Base-by-base conservation (phyloP, 2,797 vertebrate species). In the Parauchenoglanis ngamensis region DNA sequence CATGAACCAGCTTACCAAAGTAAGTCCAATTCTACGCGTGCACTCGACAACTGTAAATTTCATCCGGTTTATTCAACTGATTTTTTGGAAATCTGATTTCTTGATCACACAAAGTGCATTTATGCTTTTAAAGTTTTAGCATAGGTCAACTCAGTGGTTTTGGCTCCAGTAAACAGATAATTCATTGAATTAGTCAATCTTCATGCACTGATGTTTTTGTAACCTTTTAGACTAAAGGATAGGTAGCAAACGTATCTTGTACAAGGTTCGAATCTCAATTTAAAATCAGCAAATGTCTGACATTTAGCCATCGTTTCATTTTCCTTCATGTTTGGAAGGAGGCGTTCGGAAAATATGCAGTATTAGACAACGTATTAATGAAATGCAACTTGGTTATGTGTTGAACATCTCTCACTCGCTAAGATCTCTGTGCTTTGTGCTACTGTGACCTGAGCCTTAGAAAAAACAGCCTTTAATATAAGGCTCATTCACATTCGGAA, bases 21-120 rank as follows among this genome's bases (percentile, higher is more conserved):
- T 25, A 72, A 76, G 77, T 70, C 65, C 13, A 78, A 82, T 56
- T 56, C 84, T 82, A 82, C 59, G 56, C 52, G 35, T 28, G 81
- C 79, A 80, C 54, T 83, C 44, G 67, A 75, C 35, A 67, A 75
- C 40, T 89, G 31, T n/a, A 83, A 73, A 67, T 85, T 52, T 23
- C 35, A 86, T 56, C 86, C 77, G 49, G 59, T 54, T 79, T 57
- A 21, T 56, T 57, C 46, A 35, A 8, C 6, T 8, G 3, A 17
- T 56, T 75, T 81, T 57, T 59, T 44, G 13, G 61, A 15, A 52
- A 68, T 49, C 46, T 68, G 25, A 65, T 75, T 80, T 90, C 61
- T 86, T 80, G 61, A 88, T 88, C 15, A 88, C 80, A 84, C 80
- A 88, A 88, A 86, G 87, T 90, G 89, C 86, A 80, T 88, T 87